Percentiles rank a stretch among this genome's conserved stretches.
phyloP scores from a whole-genome alignment of 2,113 vertebrate genomes.

The Daubentonia madagascariensis region DNA sequence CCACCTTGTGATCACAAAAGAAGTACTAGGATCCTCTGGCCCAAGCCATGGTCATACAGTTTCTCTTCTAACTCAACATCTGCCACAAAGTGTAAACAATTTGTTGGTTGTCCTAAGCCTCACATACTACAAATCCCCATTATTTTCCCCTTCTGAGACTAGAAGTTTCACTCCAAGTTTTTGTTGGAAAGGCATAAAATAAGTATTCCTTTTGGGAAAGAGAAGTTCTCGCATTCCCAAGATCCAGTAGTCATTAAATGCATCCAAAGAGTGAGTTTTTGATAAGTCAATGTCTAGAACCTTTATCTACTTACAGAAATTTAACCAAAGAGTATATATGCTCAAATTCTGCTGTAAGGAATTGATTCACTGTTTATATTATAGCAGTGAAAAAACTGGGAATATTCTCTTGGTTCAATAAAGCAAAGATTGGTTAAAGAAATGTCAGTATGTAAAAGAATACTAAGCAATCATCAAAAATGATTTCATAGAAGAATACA shows the following conservation, averaged over 20 bases:
- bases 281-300: background rate
- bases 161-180: constrained; percentile 7
- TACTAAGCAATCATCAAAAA: constrained; percentile 37
- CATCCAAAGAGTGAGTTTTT: constrained; percentile 13
- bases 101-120: constrained; percentile 3
- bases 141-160: background rate
- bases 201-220: constrained; percentile 5
- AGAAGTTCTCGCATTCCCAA: constrained; percentile 8
- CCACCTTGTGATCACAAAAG: background rate
- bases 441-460: constrained; percentile 44
- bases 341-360: background rate
- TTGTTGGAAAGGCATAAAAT: constrained; percentile 36
- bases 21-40: background rate
- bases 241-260: background rate
- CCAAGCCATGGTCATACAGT: background rate
- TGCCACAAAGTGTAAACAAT: background rate
- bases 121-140: background rate
- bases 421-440: constrained; percentile 45
- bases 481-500: constrained; percentile 14
- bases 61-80: constrained; percentile 3
- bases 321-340: constrained; percentile 34
- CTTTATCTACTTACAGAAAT: constrained; percentile 36
- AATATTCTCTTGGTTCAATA: background rate
- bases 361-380: constrained; percentile 17
- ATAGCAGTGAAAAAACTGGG: background rate